phyloP scores from a whole-genome alignment of 2,797 vertebrate genomes.

The Argentina silus region DNA sequence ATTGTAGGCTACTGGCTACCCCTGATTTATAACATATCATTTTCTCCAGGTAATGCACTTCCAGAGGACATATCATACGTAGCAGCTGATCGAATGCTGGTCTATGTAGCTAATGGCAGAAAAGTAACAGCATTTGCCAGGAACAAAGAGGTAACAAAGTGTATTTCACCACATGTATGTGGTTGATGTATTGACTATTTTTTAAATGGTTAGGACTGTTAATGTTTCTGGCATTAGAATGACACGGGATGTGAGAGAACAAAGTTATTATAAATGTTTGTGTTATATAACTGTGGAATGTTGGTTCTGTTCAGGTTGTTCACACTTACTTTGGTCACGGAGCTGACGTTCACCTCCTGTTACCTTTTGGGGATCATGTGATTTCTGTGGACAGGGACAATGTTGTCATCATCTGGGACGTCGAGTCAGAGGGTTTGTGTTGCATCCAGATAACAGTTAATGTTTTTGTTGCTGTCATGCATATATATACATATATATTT shows the following conservation, averaged over 20 bases:
- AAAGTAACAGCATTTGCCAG: slow-evolving; percentile 87
- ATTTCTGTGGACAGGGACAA: slow-evolving; percentile 88
- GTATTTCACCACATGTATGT: too few relatives aligned
- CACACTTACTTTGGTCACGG: slow-evolving; percentile 87
- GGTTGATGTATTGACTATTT: too few relatives aligned
- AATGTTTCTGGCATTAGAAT: too few relatives aligned
- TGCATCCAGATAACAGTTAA: not conserved
- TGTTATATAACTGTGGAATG: not conserved
- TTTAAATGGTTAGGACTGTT: too few relatives aligned
- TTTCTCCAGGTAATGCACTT: slow-evolving; percentile 85
- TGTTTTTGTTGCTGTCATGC: not conserved
- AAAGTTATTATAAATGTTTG: not conserved
- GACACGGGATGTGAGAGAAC: too few relatives aligned
- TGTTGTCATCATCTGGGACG: slow-evolving; percentile 90
- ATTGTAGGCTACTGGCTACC: not conserved
- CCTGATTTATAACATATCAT: slow-evolving; percentile 24
- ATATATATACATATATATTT: not conserved
- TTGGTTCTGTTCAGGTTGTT: slow-evolving; percentile 80
- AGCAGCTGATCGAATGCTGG: slow-evolving; percentile 90
- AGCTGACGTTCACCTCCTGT: slow-evolving; percentile 85
- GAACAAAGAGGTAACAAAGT: slow-evolving; percentile 85
- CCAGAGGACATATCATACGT: slow-evolving; percentile 87
- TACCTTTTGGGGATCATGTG: slow-evolving; percentile 93
- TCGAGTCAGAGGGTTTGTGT: slow-evolving; percentile 82
- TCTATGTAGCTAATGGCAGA: slow-evolving; percentile 84